These are phyloP conservation scores for Yponomeuta cagnagella DNA, from an alignment of 2,888 invertebrate species.

Conservation along the genomic window DNA sequence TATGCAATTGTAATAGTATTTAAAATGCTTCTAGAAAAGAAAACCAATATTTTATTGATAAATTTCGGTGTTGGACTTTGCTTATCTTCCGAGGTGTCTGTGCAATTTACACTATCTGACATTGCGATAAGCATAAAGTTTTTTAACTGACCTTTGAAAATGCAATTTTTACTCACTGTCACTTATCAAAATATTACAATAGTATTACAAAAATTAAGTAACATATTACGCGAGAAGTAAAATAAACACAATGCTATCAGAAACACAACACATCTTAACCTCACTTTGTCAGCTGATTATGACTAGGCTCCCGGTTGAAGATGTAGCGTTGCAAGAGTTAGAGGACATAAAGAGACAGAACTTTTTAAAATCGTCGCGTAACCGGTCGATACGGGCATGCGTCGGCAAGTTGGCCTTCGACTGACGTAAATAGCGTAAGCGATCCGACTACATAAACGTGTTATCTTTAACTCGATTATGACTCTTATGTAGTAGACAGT, in stretches of 20 bases:
- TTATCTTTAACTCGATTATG: background rate
- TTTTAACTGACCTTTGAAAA: too few relatives aligned
- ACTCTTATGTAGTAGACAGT: background rate
- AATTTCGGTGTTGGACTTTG: too few relatives aligned
- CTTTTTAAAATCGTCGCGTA: constrained; percentile 3
- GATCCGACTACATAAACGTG: constrained; percentile 27
- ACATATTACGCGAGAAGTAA: background rate
- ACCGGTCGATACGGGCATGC: background rate
- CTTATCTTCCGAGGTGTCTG: too few relatives aligned
- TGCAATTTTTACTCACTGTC: too few relatives aligned
- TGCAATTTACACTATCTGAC: too few relatives aligned
- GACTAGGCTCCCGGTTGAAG: background rate
- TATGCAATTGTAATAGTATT: too few relatives aligned
- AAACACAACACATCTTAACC: background rate
- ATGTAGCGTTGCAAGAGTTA: background rate
- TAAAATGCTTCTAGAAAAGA: too few relatives aligned
- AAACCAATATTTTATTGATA: too few relatives aligned
- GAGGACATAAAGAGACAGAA: background rate
- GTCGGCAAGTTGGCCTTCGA: background rate
- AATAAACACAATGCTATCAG: background rate
- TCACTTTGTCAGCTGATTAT: background rate
- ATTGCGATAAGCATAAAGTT: too few relatives aligned
- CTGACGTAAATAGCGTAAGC: background rate
- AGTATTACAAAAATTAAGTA: too few relatives aligned
- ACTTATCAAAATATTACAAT: too few relatives aligned